Percentiles rank a stretch among this genome's conserved stretches.
Conservation (phyloP, 2,797 vertebrate species). For the Anabacerthia variegaticeps region DNA sequence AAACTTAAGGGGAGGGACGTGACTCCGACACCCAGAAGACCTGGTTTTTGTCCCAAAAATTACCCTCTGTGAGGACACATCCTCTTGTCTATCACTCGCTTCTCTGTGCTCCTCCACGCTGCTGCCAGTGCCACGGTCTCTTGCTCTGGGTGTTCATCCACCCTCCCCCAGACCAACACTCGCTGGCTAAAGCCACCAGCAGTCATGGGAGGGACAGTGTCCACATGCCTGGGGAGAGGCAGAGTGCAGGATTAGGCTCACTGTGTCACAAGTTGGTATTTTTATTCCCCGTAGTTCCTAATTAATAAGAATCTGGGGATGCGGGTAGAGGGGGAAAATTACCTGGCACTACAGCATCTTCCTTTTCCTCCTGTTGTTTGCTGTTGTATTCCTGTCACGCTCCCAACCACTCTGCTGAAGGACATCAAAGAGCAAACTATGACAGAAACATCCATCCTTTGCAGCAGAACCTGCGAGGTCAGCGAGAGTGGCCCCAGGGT, state of each 20-base stretch:
- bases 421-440: not conserved
- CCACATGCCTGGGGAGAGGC: not conserved
- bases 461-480: not conserved
- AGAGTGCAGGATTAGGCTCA: not conserved
- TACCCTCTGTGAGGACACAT: fast-evolving
- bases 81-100: not conserved
- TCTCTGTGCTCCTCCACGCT: not conserved
- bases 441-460: not conserved
- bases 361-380: not conserved
- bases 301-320: not conserved
- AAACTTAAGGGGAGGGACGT: not conserved
- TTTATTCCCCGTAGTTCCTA: not conserved
- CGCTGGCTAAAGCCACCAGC: not conserved
- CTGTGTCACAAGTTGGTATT: not conserved
- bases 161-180: not conserved
- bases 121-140: fast-evolving
- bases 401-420: not conserved
- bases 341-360: fast-evolving
- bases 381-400: not conserved
- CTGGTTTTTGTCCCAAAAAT: not conserved
- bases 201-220: not conserved
- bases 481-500: not conserved
- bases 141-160: fast-evolving
- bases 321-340: fast-evolving
- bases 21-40: fast-evolving